phyloP scores from a whole-genome alignment of 2,888 invertebrate species.

The Lamproptera curius region DNA sequence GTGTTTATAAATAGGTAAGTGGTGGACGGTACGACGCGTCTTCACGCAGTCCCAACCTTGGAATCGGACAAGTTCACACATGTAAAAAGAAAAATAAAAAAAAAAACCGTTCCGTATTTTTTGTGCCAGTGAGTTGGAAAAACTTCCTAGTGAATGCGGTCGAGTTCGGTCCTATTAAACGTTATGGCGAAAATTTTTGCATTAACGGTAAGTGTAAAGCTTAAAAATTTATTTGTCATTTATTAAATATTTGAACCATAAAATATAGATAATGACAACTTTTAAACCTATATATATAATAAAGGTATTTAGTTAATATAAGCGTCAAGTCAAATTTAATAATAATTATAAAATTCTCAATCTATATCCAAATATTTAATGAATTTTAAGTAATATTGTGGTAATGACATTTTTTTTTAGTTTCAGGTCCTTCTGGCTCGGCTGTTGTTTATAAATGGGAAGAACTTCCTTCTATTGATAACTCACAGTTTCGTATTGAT shows the following conservation, averaged over 20 bases:
- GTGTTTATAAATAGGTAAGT: conserved; percentile 71
- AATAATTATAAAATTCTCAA: no score
- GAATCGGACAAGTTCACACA: conserved; percentile 54
- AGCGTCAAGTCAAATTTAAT: no score
- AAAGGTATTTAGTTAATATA: no score
- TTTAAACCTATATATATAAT: not conserved
- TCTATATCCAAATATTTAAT: no score
- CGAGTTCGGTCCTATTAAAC: conserved; percentile 26
- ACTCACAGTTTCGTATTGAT: conserved; percentile 30
- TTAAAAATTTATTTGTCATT: no score
- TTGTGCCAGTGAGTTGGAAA: conserved; percentile 21
- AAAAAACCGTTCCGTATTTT: conserved; percentile 13
- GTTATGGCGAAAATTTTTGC: conserved; percentile 53
- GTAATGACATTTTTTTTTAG: no score
- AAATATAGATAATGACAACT: not conserved
- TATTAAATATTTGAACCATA: no score
- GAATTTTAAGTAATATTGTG: no score
- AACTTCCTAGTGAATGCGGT: conserved; percentile 29
- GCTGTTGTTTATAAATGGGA: conserved; percentile 54
- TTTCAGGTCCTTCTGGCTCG: conserved; percentile 59
- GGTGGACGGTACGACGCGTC: conserved; percentile 50
- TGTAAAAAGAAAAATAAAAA: conserved; percentile 27
- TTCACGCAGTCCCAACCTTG: conserved; percentile 65
- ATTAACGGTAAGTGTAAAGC: conserved; percentile 45
- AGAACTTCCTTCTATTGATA: conserved; percentile 40